Evolutionary conservation across 1,140 invertebrate genomes (phyloP).

Genomic region (Dendroctonus valens): DNA sequence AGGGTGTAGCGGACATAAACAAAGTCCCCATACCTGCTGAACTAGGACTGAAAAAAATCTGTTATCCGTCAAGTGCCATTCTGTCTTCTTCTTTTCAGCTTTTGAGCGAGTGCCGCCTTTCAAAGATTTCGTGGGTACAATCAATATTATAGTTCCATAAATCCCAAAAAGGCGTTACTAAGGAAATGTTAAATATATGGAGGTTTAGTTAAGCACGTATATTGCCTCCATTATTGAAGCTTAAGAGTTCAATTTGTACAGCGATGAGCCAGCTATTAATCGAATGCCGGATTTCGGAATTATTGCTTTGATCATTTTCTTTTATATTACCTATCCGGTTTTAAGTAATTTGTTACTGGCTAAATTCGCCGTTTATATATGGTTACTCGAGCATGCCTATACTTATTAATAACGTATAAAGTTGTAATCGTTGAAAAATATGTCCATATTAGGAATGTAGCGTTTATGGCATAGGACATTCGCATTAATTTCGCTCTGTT

Average conservation of each 20-base stretch:
- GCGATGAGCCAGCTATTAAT: slow-evolving; percentile 1
- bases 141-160: slow-evolving; percentile 32
- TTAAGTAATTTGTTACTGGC: not conserved
- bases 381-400: too few species aligned
- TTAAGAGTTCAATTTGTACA: slow-evolving; percentile 1
- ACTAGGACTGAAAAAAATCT: slow-evolving; percentile 16
- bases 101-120: slow-evolving; percentile 27
- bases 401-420: too few species aligned
- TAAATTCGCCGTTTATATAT: not conserved
- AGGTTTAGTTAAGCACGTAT: slow-evolving; percentile 18
- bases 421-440: too few species aligned
- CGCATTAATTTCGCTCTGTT: too few species aligned
- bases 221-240: not conserved
- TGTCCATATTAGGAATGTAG: too few species aligned
- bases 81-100: slow-evolving; percentile 25
- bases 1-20: slow-evolving; percentile 16
- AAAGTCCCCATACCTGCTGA: slow-evolving; percentile 17
- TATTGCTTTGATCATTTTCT: slow-evolving; percentile 11
- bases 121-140: slow-evolving; percentile 22
- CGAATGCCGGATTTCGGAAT: slow-evolving; percentile 5
- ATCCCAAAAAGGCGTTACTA: slow-evolving; percentile 30
- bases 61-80: slow-evolving; percentile 31
- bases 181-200: slow-evolving; percentile 29
- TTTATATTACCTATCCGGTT: slow-evolving; percentile 7
- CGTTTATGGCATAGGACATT: too few species aligned